Evolutionary conservation across 2,113 vertebrate genomes (phyloP), one percentile per base, ranked within the genome.

Genomic region (Blennius ocellaris): DNA sequence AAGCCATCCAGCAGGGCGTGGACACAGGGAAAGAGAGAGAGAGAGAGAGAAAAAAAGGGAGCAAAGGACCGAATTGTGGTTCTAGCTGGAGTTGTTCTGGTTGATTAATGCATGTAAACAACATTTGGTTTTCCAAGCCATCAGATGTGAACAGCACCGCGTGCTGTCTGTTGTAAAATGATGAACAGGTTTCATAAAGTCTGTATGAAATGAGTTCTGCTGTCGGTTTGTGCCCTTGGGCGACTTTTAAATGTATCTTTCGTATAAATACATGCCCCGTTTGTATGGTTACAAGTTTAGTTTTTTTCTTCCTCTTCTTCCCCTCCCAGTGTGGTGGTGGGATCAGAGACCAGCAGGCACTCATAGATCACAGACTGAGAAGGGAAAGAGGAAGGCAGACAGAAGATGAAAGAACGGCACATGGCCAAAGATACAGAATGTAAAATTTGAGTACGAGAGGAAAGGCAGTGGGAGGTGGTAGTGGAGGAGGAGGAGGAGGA

Each of bases 321-420:
- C 61, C 56, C 45, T 58, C 69, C 39, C 38, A 56, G 41, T 76
- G 62, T 72, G 62, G 60, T 52, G 54, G 53, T 76, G 67, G 70
- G 69, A 88, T 86, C 73, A 79, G 63, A 74, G 69, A 78, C 21
- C 68, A 71, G 69, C 57, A 50, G 76, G 62, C 59, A 59, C 73
- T 75, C 12, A n/a, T 7, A 21, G 21, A 30, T 30, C 21, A 30
- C 21, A 84, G 82, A 80, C 79, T 76, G 69, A 40, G 50, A 12
- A 67, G 52, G 21, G 41, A 63, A 44, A 38, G 51, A 51, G 50
- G 69, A 54, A 51, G 60, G 64, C 11, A 14, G 40, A 12, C 50
- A 66, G 45, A 59, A 11, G 60, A 64, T 45, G 62, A 62, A 49
- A 64, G 76, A 68, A 41, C 59, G 73, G 72, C 71, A 78, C 86